These are phyloP conservation scores for Caenorhabditis remanei DNA, from an alignment of 1,140 invertebrate genomes.

Conservation along the genomic window DNA sequence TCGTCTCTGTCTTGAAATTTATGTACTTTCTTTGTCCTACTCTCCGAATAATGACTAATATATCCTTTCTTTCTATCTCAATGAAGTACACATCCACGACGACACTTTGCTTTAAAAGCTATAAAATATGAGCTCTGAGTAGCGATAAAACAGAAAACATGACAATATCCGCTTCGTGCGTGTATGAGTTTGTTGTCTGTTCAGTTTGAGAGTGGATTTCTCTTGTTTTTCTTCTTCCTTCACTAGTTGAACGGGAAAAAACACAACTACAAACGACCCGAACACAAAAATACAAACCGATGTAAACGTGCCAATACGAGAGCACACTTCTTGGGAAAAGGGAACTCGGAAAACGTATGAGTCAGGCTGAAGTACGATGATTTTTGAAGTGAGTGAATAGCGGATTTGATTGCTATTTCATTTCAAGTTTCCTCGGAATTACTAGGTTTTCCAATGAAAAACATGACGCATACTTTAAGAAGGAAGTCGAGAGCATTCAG, in stretches of 20 bases:
- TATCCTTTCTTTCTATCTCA: background rate
- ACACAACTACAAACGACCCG: slow-evolving; percentile 1
- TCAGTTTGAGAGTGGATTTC: background rate
- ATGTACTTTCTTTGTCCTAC: background rate
- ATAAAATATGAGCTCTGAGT: background rate
- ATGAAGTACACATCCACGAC: slow-evolving; percentile 9
- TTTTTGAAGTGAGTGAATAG: background rate
- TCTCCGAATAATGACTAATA: background rate
- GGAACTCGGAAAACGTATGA: background rate
- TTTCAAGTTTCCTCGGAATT: background rate
- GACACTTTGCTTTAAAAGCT: background rate
- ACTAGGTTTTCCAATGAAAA: too few species aligned
- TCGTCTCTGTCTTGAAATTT: background rate
- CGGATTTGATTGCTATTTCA: background rate
- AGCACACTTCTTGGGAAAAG: background rate
- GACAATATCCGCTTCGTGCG: background rate
- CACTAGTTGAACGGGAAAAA: slow-evolving; percentile 1
- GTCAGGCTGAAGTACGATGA: background rate
- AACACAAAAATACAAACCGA: background rate
- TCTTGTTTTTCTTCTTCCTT: background rate
- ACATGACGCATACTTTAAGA: too few species aligned
- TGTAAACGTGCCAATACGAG: background rate
- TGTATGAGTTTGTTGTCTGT: background rate
- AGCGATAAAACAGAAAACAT: background rate
- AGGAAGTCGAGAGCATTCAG: too few species aligned